These are phyloP conservation scores for Halcyon senegalensis DNA, from an alignment of 2,113 vertebrate species.

Conservation along the genomic window DNA sequence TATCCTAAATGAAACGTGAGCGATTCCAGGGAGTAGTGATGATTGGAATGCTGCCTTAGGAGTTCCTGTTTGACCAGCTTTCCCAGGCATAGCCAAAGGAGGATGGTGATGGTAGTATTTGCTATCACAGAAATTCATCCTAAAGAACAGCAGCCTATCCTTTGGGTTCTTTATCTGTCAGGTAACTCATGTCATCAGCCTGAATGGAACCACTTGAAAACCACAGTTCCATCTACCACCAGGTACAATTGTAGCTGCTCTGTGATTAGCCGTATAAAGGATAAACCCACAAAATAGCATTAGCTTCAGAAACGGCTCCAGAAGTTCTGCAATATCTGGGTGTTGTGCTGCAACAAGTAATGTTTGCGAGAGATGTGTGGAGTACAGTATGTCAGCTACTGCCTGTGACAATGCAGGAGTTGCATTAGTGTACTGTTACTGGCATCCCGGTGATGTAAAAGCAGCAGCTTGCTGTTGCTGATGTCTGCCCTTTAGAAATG, in stretches of 20 bases:
- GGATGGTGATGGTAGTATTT: not conserved
- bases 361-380: not conserved
- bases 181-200: not conserved
- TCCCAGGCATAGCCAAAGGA: not conserved
- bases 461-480: not conserved
- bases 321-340: not conserved
- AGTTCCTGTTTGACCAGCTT: not conserved
- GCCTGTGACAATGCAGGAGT: not conserved
- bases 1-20: not conserved
- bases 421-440: not conserved
- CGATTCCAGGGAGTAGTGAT: not conserved
- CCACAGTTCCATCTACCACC: not conserved
- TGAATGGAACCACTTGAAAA: not conserved
- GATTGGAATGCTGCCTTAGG: not conserved
- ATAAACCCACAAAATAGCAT: not conserved
- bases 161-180: not conserved
- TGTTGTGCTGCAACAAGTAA: not conserved
- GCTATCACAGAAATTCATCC: not conserved
- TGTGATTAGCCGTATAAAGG: not conserved
- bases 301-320: not conserved
- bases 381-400: not conserved
- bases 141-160: not conserved
- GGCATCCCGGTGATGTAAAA: not conserved
- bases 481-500: not conserved
- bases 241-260: not conserved